These are phyloP conservation scores for Drosophila paracracens DNA, from an alignment of 2,888 invertebrate species.

Conservation along the genomic window DNA sequence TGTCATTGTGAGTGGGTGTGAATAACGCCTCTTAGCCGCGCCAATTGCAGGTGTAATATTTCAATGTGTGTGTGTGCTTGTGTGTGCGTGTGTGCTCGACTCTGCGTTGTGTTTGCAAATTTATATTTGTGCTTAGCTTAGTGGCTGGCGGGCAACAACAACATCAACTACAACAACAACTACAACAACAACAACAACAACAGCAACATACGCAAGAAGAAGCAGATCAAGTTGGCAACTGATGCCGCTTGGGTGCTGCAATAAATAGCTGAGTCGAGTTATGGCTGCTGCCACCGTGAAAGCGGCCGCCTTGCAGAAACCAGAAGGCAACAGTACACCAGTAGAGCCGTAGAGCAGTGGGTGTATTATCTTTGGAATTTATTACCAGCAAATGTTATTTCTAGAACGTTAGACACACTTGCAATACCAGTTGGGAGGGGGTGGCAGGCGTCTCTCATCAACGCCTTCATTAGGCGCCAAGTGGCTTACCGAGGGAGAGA, in stretches of 20 bases:
- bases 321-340: background rate
- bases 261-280: conserved; percentile 72
- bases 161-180: conserved; percentile 12
- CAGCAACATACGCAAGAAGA: conserved; percentile 12
- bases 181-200: conserved; percentile 11
- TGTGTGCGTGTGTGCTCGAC: conserved; percentile 9
- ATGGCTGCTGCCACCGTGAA: conserved; percentile 46
- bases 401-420: conserved; percentile 76
- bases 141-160: conserved; percentile 49
- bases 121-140: conserved; percentile 73
- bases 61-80: conserved; percentile 57
- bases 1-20: conserved; percentile 50
- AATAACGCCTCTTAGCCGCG: conserved; percentile 47
- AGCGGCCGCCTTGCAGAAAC: conserved; percentile 9
- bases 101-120: conserved; percentile 51
- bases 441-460: conserved; percentile 68
- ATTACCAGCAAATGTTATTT: conserved; percentile 80
- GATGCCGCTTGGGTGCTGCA: conserved; percentile 58
- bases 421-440: conserved; percentile 6
- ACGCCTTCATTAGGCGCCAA: conserved; percentile 75
- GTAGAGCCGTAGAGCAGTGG: conserved; percentile 42
- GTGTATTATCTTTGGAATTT: conserved; percentile 80
- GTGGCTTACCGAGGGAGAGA: conserved; percentile 47
- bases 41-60: conserved; percentile 80
- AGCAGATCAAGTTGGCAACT: conserved; percentile 50